These are phyloP conservation scores for Sylvilagus bachmani DNA, from an alignment of 2,113 vertebrate genomes.

Conservation along the genomic window DNA sequence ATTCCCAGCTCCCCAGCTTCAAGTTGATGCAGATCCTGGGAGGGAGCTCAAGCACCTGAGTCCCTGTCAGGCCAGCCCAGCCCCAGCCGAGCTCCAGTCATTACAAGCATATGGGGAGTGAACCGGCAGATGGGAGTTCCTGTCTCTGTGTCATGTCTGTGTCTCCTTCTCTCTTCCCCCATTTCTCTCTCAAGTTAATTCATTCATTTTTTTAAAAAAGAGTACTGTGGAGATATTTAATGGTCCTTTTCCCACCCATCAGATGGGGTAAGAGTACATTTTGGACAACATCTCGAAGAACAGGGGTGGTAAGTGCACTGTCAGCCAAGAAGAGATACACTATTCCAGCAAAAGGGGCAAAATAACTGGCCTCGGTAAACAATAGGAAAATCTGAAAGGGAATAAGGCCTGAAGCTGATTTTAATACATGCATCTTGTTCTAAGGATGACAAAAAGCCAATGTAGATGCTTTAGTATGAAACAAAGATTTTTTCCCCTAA, in stretches of 20 bases:
- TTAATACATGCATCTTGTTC: not conserved
- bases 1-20: no score
- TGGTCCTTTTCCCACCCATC: not conserved
- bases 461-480: not conserved
- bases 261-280: not conserved
- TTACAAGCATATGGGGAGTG: no score
- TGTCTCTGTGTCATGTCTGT: no score
- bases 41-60: no score
- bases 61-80: no score
- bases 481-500: conserved; percentile 30
- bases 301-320: not conserved
- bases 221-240: not conserved
- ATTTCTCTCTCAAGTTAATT: no score
- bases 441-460: not conserved
- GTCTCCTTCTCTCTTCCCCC: no score
- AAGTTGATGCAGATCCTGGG: no score
- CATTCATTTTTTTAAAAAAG: no score
- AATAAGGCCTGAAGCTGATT: not conserved
- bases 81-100: no score
- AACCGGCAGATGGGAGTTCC: no score
- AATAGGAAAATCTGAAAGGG: not conserved
- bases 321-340: not conserved
- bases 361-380: not conserved
- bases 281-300: not conserved
- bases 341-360: not conserved